Evolutionary conservation across 2,113 vertebrate species (phyloP).

Genomic region (Siniperca knerii): DNA sequence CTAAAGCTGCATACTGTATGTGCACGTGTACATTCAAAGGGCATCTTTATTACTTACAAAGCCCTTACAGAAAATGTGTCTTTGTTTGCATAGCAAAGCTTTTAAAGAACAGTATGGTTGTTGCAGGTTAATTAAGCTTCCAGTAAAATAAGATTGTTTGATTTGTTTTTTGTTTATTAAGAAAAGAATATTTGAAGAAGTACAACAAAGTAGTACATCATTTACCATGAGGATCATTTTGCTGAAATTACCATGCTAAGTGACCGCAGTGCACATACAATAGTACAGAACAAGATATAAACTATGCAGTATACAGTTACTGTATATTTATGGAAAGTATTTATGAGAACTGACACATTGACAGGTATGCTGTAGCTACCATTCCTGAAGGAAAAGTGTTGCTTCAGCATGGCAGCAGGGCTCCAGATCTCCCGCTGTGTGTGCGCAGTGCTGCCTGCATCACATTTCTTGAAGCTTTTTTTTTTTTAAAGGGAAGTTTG

Average conservation of each 20-base stretch:
- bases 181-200: background rate
- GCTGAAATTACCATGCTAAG: background rate
- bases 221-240: background rate
- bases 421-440: conserved; percentile 31
- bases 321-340: background rate
- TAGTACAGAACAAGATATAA: background rate
- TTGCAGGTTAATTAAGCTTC: background rate
- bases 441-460: background rate
- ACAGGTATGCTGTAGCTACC: background rate
- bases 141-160: background rate
- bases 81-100: background rate
- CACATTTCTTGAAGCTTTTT: background rate
- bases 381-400: conserved; percentile 28
- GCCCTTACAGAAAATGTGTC: background rate
- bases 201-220: background rate
- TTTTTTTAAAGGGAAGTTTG: background rate
- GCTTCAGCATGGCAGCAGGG: conserved; percentile 22
- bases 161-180: background rate
- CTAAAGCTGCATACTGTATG: background rate
- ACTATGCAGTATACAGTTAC: background rate
- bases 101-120: background rate
- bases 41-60: background rate
- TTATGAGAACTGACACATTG: background rate
- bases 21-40: conserved; percentile 6
- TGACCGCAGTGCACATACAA: background rate